These are phyloP conservation scores for Belgica antarctica DNA, from an alignment of 2,888 invertebrate genomes.

Conservation along the genomic window DNA sequence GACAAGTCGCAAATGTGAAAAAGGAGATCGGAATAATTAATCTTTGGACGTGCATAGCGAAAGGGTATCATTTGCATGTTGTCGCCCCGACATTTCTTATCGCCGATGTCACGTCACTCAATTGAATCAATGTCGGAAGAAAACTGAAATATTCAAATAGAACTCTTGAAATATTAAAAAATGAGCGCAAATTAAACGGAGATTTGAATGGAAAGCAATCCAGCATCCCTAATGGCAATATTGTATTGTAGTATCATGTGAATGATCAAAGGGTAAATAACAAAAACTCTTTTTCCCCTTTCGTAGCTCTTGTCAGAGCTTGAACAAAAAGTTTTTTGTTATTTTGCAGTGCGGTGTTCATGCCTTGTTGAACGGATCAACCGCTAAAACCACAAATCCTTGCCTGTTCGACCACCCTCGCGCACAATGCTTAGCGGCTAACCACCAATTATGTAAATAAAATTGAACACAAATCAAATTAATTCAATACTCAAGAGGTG, in stretches of 20 bases:
- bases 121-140: not conserved
- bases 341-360: not conserved
- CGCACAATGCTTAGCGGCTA: not conserved
- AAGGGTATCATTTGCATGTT: not conserved
- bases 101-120: slow-evolving; percentile 7
- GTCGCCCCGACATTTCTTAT: not conserved
- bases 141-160: not conserved
- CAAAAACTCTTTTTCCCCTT: slow-evolving; percentile 33
- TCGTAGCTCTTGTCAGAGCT: not conserved
- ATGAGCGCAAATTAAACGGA: slow-evolving; percentile 11
- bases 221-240: slow-evolving; percentile 33
- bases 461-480: slow-evolving; percentile 3
- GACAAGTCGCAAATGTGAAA: slow-evolving; percentile 31
- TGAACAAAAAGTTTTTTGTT: not conserved
- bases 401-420: not conserved
- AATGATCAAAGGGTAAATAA: slow-evolving; percentile 43
- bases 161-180: slow-evolving; percentile 9
- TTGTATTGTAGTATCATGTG: slow-evolving; percentile 35
- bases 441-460: slow-evolving; percentile 27
- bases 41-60: not conserved
- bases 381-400: slow-evolving; percentile 4
- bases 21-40: slow-evolving; percentile 42
- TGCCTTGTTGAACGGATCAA: slow-evolving; percentile 27
- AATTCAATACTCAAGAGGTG: no score
- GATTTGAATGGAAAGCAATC: slow-evolving; percentile 14